A percentile compares a stretch with the other conserved stretches of the same genome.
phyloP scores from a whole-genome alignment of 2,888 invertebrate genomes.

The Ferdinandea cuprea region DNA sequence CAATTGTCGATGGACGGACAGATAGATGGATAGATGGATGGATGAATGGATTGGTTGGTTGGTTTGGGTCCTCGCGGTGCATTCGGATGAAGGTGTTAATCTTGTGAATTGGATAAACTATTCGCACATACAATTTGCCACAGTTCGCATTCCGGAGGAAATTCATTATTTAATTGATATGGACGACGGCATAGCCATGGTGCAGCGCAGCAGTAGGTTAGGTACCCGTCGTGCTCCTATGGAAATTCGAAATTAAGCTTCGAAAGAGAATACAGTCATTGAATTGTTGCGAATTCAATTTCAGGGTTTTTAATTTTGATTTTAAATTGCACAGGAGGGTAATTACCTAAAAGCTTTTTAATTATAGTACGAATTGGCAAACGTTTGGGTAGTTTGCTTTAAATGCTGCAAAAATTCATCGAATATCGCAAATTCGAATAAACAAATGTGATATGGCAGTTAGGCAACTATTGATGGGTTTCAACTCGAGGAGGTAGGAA shows the following conservation, averaged over 20 bases:
- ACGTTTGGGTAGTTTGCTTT: no score
- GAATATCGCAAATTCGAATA: no score
- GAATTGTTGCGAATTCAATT: conserved; percentile 16
- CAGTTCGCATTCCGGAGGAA: conserved; percentile 69
- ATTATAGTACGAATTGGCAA: no score
- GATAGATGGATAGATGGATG: conserved; percentile 42
- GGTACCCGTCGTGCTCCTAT: neutral
- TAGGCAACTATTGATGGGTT: no score
- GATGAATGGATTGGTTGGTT: conserved; percentile 37
- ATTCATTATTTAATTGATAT: conserved; percentile 71
- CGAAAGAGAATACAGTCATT: conserved; percentile 11
- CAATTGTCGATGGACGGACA: conserved; percentile 34
- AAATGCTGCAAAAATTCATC: no score
- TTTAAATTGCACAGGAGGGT: conserved; percentile 26
- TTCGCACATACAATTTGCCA: conserved; percentile 68
- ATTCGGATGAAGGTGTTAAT: conserved; percentile 71
- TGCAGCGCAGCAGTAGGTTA: no score
- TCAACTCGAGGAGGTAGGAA: no score
- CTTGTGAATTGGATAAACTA: conserved; percentile 62
- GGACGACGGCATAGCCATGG: neutral
- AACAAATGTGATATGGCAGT: no score
- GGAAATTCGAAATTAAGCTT: conserved; percentile 47
- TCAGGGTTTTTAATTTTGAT: neutral
- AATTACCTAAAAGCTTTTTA: no score
- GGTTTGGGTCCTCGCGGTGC: conserved; percentile 25